These are phyloP conservation scores for Sycophaga agraensis DNA, from an alignment of 1,140 invertebrate genomes.

Conservation along the genomic window DNA sequence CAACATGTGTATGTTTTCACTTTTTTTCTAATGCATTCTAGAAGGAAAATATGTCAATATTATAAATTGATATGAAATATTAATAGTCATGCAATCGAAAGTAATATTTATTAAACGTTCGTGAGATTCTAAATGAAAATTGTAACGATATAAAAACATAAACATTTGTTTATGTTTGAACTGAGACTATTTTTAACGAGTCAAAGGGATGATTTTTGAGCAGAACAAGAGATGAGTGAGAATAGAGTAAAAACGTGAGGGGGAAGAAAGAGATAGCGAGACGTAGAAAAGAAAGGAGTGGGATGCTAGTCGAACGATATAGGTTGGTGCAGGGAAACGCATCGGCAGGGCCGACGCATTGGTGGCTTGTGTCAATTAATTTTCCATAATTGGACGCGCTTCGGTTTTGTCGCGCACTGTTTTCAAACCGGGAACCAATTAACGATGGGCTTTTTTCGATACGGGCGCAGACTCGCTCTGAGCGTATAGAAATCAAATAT, in stretches of 20 bases:
- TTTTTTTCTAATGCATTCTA: too few relatives aligned
- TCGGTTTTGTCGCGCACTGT: constrained; percentile 25
- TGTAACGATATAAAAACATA: too few relatives aligned
- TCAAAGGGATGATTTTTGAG: too few relatives aligned
- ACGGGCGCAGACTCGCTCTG: not conserved
- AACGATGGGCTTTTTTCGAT: constrained; percentile 43
- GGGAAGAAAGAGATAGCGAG: not conserved
- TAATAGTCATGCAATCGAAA: too few relatives aligned
- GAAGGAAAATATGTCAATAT: too few relatives aligned
- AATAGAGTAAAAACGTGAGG: not conserved
- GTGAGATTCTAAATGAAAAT: too few relatives aligned
- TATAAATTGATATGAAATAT: too few relatives aligned
- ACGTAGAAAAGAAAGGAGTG: not conserved
- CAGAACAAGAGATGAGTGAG: not conserved
- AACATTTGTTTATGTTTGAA: too few relatives aligned
- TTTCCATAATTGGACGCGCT: constrained; percentile 51
- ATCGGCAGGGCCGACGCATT: not conserved
- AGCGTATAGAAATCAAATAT: not conserved
- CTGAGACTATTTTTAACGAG: too few relatives aligned
- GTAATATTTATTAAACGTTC: too few relatives aligned
- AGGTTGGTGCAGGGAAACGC: not conserved
- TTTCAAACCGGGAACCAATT: constrained; percentile 50
- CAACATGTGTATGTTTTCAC: too few relatives aligned
- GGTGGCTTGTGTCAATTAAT: constrained; percentile 46
- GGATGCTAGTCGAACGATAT: too few relatives aligned